Conservation (phyloP, 53 echinoderm and acorn worm genomes). For the Crossaster papposus region DNA sequence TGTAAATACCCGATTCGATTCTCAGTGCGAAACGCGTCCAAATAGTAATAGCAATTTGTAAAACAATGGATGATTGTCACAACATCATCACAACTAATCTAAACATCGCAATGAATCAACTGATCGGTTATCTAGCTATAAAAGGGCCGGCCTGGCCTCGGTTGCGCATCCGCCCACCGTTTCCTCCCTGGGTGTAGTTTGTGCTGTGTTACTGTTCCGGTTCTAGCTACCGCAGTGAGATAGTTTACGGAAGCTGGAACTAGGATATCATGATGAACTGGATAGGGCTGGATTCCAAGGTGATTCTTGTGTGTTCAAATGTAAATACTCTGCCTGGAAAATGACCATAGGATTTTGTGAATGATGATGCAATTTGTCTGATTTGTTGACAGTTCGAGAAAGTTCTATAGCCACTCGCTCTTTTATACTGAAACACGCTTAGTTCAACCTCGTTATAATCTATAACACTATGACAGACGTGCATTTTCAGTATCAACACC, state of each 20-base stretch:
- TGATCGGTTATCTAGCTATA: constrained; percentile 26
- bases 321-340: not conserved
- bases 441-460: too few relatives aligned
- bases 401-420: too few relatives aligned
- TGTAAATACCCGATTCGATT: not conserved
- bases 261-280: too few relatives aligned
- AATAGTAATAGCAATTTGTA: not conserved
- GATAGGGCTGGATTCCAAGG: constrained; percentile 4
- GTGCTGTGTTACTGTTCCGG: not conserved
- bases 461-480: too few relatives aligned
- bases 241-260: constrained; percentile 28
- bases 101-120: not conserved
- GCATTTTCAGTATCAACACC: too few relatives aligned
- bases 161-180: not conserved
- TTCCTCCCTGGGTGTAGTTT: not conserved
- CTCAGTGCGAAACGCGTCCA: not conserved
- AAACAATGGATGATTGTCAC: constrained; percentile 1
- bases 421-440: too few relatives aligned
- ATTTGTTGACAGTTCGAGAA: too few relatives aligned
- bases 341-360: not conserved
- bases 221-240: constrained; percentile 15
- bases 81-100: not conserved
- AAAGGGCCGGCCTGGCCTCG: not conserved
- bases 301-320: not conserved
- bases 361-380: not conserved